Base-by-base conservation (phyloP, 2,888 invertebrate species). In the Brachyopa scutellaris region DNA sequence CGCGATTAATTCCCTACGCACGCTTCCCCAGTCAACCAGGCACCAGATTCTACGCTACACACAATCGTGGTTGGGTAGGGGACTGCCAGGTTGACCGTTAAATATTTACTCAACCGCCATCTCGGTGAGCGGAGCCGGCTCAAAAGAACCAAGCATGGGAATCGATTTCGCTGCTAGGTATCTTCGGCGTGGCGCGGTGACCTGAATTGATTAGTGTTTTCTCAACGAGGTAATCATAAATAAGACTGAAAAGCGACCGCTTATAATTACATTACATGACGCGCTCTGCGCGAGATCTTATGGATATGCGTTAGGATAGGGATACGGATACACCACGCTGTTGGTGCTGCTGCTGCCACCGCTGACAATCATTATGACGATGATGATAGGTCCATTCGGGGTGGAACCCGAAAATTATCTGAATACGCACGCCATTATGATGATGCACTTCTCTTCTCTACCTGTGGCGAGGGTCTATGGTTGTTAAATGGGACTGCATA, bases 31-130 rank as follows among this genome's bases (percentile, higher is more conserved):
- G 59, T 59, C 57, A 17, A 23, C 45, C 45, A 26, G 36, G 6
- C 6, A n/a, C 26, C 26, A 26, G 26, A 26, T 6, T n/a, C n/a
- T n/a, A 33, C n/a, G 26, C 40, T 26, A 38, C 42, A 64, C 62
- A 55, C 33, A n/a, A 26, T 42, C 31, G 23, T 33, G 66, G 36
- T 29, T 47, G 33, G 38, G 36, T n/a, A n/a, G 61, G 62, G 73
- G 74, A 74, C 74, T 29, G 69, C 49, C 36, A 80, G 55, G 61
- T 61, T 74, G 79, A 36, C 55, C 29, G 67, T 69, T 57, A 80
- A 74, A 80, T 80, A 69, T 80, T 80, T 69, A 74, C 79, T 49
- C 79, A 74, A 67, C 79, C 73, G 49, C 79, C 79, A 74, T 40
- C n/a, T n/a, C 61, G 61, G 55, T 73, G 73, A 51, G 40, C 45